Evolutionary conservation across 2,888 invertebrate genomes (phyloP).

Genomic region (Loripinus fragilis): DNA sequence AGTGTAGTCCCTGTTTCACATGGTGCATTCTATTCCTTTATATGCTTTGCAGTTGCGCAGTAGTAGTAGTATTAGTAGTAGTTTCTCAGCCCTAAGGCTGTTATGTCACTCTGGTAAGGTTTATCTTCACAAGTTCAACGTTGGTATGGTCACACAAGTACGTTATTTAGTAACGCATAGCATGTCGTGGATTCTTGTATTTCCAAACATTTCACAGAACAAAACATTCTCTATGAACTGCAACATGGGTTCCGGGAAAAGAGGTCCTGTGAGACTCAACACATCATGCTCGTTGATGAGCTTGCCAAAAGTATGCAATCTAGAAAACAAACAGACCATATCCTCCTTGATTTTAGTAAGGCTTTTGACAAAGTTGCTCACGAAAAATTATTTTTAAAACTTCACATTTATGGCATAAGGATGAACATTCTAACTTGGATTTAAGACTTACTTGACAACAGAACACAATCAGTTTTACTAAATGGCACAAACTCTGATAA

Average conservation of each 20-base stretch:
- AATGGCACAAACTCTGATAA: slow-evolving; percentile 20
- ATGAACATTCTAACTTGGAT: slow-evolving; percentile 22
- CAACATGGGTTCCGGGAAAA: slow-evolving; percentile 21
- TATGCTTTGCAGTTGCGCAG: too few relatives aligned
- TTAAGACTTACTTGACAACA: slow-evolving; percentile 19
- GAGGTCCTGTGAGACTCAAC: slow-evolving; percentile 32
- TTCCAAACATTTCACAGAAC: slow-evolving; percentile 25
- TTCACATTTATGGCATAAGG: slow-evolving; percentile 21
- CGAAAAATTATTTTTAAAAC: too few relatives aligned
- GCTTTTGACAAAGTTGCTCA: too few relatives aligned
- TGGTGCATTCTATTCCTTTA: too few relatives aligned
- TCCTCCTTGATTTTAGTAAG: too few relatives aligned
- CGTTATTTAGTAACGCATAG: too few relatives aligned
- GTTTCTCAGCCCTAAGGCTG: too few relatives aligned
- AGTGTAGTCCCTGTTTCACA: too few relatives aligned
- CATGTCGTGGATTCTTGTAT: slow-evolving; percentile 30
- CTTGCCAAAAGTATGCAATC: slow-evolving; percentile 30
- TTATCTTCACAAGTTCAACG: too few relatives aligned
- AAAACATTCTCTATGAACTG: slow-evolving; percentile 33
- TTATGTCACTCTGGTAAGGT: too few relatives aligned
- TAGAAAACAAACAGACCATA: neutral
- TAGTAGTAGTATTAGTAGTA: too few relatives aligned
- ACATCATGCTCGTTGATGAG: slow-evolving; percentile 14
- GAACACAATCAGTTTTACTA: slow-evolving; percentile 17
- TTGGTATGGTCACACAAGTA: too few relatives aligned